phyloP scores from a whole-genome alignment of 2,797 vertebrate species.

The Peromyscus nudipes region DNA sequence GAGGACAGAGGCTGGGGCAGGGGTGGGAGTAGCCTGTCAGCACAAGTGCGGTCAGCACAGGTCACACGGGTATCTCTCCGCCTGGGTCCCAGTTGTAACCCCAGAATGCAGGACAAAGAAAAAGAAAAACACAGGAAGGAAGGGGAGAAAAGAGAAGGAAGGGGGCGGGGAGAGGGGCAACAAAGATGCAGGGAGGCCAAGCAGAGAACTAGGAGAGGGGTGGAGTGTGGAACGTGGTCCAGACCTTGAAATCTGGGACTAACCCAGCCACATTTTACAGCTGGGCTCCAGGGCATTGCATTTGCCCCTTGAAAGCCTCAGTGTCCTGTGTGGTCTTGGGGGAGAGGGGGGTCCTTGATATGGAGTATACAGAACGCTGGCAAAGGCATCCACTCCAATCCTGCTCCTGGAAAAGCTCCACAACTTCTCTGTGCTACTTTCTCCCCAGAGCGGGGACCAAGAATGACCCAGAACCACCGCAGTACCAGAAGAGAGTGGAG shows the following conservation, averaged over 20 bases:
- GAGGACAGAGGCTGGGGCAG: background rate
- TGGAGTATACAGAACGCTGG: background rate
- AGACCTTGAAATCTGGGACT: background rate
- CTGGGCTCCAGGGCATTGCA: background rate
- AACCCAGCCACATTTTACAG: background rate
- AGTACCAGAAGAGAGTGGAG: rapidly evolving
- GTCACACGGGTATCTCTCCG: background rate
- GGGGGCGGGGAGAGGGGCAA: background rate
- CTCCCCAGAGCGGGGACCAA: background rate
- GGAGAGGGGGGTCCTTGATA: background rate
- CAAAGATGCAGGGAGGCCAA: background rate
- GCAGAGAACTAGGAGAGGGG: background rate
- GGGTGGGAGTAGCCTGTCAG: too few species aligned
- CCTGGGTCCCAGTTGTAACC: background rate
- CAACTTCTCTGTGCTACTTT: background rate
- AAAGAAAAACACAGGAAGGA: background rate
- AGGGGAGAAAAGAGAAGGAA: too few species aligned
- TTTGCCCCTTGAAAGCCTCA: background rate
- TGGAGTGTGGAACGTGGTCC: background rate
- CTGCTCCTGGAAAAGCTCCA: background rate
- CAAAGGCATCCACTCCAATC: background rate
- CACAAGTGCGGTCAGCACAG: too few species aligned
- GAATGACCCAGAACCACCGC: background rate
- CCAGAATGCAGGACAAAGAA: slow-evolving; percentile 2
- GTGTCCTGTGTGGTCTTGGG: background rate